phyloP scores from a whole-genome alignment of 2,888 invertebrate genomes.

The Microctonus aethiopoides region DNA sequence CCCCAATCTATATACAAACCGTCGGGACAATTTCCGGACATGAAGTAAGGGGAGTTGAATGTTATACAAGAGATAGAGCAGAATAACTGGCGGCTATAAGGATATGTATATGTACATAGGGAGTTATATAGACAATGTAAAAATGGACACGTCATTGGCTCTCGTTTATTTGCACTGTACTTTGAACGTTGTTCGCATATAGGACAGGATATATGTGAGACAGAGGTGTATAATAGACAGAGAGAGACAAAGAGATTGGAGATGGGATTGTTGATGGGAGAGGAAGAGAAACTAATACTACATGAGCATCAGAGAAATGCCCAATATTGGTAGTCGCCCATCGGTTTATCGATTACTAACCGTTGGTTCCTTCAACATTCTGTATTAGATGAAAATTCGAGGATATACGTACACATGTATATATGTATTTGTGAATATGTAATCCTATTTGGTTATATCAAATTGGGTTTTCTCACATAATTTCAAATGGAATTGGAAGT shows the following conservation, averaged over 20 bases:
- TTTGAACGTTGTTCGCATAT: slow-evolving; percentile 32
- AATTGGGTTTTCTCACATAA: not conserved
- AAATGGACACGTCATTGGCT: slow-evolving; percentile 22
- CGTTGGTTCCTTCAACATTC: slow-evolving; percentile 21
- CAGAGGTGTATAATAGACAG: slow-evolving; percentile 19
- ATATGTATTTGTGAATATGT: too few relatives aligned
- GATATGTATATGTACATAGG: not conserved
- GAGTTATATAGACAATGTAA: not conserved
- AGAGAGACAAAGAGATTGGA: slow-evolving; percentile 1
- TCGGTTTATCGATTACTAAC: slow-evolving; percentile 49
- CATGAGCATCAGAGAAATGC: slow-evolving; percentile 40
- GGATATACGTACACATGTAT: slow-evolving; percentile 1
- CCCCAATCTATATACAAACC: not conserved
- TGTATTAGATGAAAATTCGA: slow-evolving; percentile 26
- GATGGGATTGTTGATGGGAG: not conserved
- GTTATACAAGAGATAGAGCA: not conserved
- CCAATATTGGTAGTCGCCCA: slow-evolving; percentile 40
- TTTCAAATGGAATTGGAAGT: not conserved
- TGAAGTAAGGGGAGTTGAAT: not conserved
- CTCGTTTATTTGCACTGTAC: slow-evolving; percentile 24
- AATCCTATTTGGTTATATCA: slow-evolving; percentile 2
- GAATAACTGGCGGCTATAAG: not conserved
- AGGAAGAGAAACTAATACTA: slow-evolving; percentile 17
- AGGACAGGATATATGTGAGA: not conserved
- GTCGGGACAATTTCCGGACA: not conserved